These are phyloP conservation scores for Gryllus longicercus DNA, from an alignment of 2,888 invertebrate species.

Conservation along the genomic window DNA sequence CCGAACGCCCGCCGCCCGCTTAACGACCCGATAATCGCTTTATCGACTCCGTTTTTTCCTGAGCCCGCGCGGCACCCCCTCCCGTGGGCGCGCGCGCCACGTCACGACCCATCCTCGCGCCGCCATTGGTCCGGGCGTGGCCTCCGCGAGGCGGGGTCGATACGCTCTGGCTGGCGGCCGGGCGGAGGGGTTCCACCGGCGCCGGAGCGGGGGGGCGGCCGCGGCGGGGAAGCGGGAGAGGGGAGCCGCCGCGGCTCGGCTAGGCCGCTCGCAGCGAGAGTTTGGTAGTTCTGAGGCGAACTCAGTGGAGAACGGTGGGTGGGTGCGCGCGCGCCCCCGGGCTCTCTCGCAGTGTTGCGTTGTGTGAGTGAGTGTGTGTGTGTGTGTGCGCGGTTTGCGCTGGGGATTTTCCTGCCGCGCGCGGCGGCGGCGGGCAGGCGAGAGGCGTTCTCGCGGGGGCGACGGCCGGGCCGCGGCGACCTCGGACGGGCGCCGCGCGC, in stretches of 20 bases:
- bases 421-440: background rate
- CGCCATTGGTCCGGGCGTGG: constrained; percentile 8
- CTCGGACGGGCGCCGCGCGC: background rate
- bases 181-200: background rate
- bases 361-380: too few species aligned
- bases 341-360: background rate
- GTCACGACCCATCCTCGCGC: background rate
- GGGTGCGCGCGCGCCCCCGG: background rate
- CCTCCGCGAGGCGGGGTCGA: constrained; percentile 4
- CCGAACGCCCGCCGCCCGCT: background rate
- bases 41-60: background rate
- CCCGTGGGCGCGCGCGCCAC: background rate
- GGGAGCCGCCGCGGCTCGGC: background rate
- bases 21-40: background rate
- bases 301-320: background rate
- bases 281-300: constrained; percentile 17
- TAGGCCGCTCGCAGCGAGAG: background rate
- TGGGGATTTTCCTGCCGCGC: too few species aligned
- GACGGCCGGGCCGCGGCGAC: background rate
- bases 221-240: background rate
- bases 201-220: background rate
- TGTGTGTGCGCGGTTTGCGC: too few species aligned
- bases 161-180: background rate
- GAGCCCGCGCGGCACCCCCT: background rate
- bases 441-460: background rate